phyloP scores from a whole-genome alignment of 1,140 invertebrate genomes.

The Drosophila saltans region DNA sequence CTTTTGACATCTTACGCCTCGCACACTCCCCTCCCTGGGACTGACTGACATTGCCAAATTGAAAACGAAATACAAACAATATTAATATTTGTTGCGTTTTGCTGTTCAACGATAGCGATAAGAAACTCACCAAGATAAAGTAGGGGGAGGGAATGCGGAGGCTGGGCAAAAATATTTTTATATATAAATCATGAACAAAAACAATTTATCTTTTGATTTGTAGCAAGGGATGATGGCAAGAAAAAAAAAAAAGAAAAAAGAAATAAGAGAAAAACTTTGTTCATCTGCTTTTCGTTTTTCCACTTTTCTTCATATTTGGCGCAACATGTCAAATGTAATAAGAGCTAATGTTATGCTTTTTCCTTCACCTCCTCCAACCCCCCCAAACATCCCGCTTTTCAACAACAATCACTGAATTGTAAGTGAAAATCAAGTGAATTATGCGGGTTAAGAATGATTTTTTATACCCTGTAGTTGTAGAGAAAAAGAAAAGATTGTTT shows the following conservation, averaged over 20 bases:
- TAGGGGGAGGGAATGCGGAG: not conserved
- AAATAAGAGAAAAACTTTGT: conserved; percentile 36
- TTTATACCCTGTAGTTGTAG: conserved; percentile 17
- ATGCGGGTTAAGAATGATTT: conserved; percentile 44
- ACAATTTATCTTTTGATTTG: conserved; percentile 81
- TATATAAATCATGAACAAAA: conserved; percentile 80
- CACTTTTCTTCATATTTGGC: conserved; percentile 27
- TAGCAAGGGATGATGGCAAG: conserved; percentile 59
- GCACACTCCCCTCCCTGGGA: not conserved
- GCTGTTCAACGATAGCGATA: conserved; percentile 50
- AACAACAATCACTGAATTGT: conserved; percentile 34
- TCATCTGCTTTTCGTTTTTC: conserved; percentile 42
- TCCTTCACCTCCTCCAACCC: not conserved
- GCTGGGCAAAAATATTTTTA: conserved; percentile 54
- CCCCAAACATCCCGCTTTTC: not conserved
- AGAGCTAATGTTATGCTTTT: conserved; percentile 57
- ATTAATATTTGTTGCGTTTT: conserved; percentile 73
- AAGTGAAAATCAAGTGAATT: conserved; percentile 66
- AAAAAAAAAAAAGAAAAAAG: not conserved
- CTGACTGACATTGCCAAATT: conserved; percentile 42
- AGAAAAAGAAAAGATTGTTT: no score
- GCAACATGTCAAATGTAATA: conserved; percentile 82
- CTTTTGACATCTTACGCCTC: conserved; percentile 38
- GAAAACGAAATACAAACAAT: conserved; percentile 73
- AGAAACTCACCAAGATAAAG: conserved; percentile 40